Evolutionary conservation across 2,797 vertebrate species (phyloP).

Genomic region (Apodemus agrarius): DNA sequence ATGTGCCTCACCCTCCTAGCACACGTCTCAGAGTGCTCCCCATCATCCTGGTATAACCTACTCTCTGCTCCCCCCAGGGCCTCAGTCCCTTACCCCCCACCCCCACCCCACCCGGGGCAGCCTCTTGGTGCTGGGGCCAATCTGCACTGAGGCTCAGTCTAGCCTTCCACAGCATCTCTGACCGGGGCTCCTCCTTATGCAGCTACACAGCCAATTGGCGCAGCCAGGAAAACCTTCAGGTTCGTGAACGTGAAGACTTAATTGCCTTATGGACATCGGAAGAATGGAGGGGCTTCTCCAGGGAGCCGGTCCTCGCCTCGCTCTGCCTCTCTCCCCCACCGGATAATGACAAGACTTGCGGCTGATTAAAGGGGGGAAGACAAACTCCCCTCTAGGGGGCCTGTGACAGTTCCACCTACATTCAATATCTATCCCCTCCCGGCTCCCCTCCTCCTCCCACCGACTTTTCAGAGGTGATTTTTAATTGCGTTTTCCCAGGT

Average conservation of each 20-base stretch:
- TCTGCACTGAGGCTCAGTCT: not conserved
- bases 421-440: not conserved
- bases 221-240: constrained; percentile 83
- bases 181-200: constrained; percentile 74
- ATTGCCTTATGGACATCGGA: constrained; percentile 86
- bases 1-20: constrained; percentile 80
- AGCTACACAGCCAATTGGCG: constrained; percentile 82
- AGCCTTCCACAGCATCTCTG: not conserved
- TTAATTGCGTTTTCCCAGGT: constrained; percentile 50
- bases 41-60: constrained; percentile 72
- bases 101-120: too few relatives aligned
- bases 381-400: constrained; percentile 81
- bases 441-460: not conserved
- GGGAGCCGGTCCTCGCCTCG: constrained; percentile 75
- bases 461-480: constrained; percentile 61
- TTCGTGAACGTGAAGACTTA: constrained; percentile 84
- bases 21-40: constrained; percentile 74
- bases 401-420: constrained; percentile 77
- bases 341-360: constrained; percentile 84
- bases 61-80: fast-evolving
- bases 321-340: constrained; percentile 37
- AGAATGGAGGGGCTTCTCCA: constrained; percentile 84
- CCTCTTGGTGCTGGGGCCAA: not conserved
- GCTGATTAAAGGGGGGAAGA: constrained; percentile 84
- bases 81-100: fast-evolving